Conservation (phyloP, 2,888 invertebrate species). For the Parascotia fuliginaria region DNA sequence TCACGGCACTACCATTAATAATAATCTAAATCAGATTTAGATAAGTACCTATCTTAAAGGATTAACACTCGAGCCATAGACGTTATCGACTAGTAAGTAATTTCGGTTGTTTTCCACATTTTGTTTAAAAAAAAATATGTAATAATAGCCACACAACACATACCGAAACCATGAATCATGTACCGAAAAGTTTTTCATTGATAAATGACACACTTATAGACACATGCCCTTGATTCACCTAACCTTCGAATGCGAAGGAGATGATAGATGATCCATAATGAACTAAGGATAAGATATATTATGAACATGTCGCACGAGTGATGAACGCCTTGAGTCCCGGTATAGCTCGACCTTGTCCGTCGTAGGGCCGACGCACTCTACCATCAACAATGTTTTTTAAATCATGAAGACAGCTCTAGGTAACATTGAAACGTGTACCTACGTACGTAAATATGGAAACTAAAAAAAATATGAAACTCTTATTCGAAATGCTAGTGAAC, state of each 20-base stretch:
- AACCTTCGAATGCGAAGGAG: neutral
- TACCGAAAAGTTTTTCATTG: neutral
- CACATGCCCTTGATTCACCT: neutral
- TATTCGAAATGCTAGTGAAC: slow-evolving; percentile 30
- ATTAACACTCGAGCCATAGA: too few species aligned
- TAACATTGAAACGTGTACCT: slow-evolving; percentile 26
- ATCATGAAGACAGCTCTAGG: slow-evolving; percentile 33
- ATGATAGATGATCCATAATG: neutral
- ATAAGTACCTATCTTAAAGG: too few species aligned
- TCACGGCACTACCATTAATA: too few species aligned
- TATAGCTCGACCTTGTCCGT: slow-evolving; percentile 40
- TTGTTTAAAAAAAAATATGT: too few species aligned
- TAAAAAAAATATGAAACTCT: too few species aligned
- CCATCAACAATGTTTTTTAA: slow-evolving; percentile 21
- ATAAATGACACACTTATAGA: neutral
- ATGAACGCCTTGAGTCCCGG: slow-evolving; percentile 38
- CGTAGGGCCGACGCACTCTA: slow-evolving; percentile 50
- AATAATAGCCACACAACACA: too few species aligned
- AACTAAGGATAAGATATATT: slow-evolving; percentile 1
- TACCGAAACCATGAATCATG: neutral
- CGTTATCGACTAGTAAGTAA: too few species aligned
- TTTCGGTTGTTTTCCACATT: too few species aligned
- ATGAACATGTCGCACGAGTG: slow-evolving; percentile 11
- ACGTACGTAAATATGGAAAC: slow-evolving; percentile 29
- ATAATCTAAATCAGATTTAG: too few species aligned